Evolutionary conservation across 2,888 invertebrate genomes (phyloP).

Genomic region (Coelopa pilipes): DNA sequence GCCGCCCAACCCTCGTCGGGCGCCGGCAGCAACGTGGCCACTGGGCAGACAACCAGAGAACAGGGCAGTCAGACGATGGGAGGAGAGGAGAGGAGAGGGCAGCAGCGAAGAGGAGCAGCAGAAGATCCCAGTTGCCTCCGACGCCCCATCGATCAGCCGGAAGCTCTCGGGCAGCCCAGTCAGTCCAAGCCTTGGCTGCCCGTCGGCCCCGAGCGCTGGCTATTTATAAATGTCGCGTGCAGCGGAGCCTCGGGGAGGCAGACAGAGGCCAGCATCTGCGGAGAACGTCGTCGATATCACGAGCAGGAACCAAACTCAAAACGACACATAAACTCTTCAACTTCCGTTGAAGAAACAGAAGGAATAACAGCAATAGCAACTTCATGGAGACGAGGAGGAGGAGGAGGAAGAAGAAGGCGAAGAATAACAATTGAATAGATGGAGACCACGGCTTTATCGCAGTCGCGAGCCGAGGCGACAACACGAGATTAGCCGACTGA

Average conservation of each 20-base stretch:
- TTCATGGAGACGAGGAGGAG: background rate
- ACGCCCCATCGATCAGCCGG: too few species aligned
- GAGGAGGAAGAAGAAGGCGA: background rate
- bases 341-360: constrained; percentile 13
- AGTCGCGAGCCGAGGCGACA: background rate
- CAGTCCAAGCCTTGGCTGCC: background rate
- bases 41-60: too few species aligned
- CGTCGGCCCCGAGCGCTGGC: background rate
- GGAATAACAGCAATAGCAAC: too few species aligned
- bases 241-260: too few species aligned
- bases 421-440: background rate
- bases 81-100: too few species aligned
- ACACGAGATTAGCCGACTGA: constrained; percentile 46
- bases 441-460: background rate
- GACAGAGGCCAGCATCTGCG: background rate
- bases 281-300: background rate
- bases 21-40: too few species aligned
- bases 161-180: too few species aligned
- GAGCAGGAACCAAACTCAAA: background rate
- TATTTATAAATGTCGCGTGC: constrained; percentile 14
- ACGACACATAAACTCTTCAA: constrained; percentile 25
- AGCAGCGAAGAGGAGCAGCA: too few species aligned
- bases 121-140: too few species aligned
- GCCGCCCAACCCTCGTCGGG: too few species aligned
- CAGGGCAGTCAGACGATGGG: too few species aligned